These are phyloP conservation scores for Microplitis manilae DNA, from an alignment of 2,888 invertebrate species.

Conservation along the genomic window DNA sequence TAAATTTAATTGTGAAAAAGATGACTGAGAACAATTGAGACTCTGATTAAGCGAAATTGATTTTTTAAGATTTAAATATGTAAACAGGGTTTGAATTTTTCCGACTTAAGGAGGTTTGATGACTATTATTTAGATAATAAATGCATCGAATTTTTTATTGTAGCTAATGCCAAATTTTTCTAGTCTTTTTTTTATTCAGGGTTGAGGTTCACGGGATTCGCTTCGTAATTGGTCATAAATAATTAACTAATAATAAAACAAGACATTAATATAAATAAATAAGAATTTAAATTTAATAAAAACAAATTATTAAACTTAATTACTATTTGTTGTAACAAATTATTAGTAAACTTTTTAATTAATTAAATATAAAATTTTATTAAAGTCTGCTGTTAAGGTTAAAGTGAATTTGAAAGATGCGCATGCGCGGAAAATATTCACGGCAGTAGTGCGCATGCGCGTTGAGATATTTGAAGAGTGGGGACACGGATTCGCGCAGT, in stretches of 20 bases:
- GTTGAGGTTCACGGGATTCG: conserved; percentile 3
- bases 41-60: not conserved
- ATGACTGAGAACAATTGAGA: not conserved
- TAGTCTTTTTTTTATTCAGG: not conserved
- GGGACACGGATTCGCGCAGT: too few species aligned
- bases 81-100: conserved; percentile 20
- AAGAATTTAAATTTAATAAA: not conserved
- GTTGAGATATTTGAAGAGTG: too few species aligned
- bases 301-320: too few species aligned
- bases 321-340: too few species aligned
- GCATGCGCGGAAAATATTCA: too few species aligned
- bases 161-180: conserved; percentile 17
- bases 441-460: too few species aligned
- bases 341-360: too few species aligned
- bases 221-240: not conserved
- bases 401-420: too few species aligned
- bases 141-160: conserved; percentile 18
- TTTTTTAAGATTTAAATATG: not conserved
- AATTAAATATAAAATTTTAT: too few species aligned
- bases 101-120: not conserved
- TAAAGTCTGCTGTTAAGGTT: too few species aligned
- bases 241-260: not conserved
- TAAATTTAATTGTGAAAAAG: too few species aligned
- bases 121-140: not conserved
- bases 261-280: conserved; percentile 34